Conservation (phyloP, 2,113 vertebrate genomes). For the Bubo bubo region DNA sequence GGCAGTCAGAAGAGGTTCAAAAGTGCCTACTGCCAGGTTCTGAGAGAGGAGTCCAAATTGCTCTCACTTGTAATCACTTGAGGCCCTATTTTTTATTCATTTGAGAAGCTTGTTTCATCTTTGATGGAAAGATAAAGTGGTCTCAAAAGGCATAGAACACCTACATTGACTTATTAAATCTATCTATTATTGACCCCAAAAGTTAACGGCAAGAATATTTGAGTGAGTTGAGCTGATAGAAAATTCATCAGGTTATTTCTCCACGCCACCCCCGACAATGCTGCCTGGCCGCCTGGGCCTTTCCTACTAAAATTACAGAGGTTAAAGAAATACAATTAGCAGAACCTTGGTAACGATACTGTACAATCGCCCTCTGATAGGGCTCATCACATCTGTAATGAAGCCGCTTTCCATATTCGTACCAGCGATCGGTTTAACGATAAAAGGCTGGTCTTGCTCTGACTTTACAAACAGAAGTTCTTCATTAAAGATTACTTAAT, state of each 20-base stretch:
- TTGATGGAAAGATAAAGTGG: slow-evolving; percentile 52
- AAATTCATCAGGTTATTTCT: slow-evolving; percentile 57
- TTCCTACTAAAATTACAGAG: slow-evolving; percentile 20
- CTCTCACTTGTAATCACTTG: slow-evolving; percentile 70
- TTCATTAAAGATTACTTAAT: background rate
- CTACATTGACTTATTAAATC: slow-evolving; percentile 58
- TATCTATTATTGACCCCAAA: slow-evolving; percentile 60
- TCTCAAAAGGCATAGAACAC: slow-evolving; percentile 67
- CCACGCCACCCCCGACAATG: background rate
- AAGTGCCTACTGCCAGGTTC: slow-evolving; percentile 45
- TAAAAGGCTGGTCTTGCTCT: background rate
- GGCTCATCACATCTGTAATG: background rate
- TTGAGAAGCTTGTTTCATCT: slow-evolving; percentile 49
- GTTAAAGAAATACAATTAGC: slow-evolving; percentile 10
- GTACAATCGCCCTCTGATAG: background rate
- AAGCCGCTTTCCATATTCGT: background rate
- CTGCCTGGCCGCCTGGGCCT: background rate
- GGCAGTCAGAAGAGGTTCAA: slow-evolving; percentile 45
- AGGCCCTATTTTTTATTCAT: slow-evolving; percentile 72
- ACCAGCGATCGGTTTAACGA: background rate
- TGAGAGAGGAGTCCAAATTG: slow-evolving; percentile 51
- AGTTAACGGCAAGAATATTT: background rate
- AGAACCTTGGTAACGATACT: background rate
- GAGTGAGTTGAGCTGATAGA: background rate
- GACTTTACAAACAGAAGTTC: background rate